Conservation (phyloP, 1,140 invertebrate species). For the Augochlora pura region DNA sequence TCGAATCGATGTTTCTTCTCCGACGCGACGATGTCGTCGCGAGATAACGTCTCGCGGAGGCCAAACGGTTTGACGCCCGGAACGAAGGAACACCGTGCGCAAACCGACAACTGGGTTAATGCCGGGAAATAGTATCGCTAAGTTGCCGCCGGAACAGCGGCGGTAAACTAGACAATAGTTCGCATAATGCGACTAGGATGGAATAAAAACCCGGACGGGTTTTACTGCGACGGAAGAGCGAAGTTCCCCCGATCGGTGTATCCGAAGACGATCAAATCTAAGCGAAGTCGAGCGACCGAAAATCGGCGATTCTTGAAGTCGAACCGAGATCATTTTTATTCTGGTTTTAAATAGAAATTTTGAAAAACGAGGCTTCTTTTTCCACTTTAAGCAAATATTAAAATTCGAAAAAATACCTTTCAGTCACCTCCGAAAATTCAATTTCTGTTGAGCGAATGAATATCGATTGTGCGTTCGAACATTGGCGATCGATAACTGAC, state of each 20-base stretch:
- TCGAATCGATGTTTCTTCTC: background rate
- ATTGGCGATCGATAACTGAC: no score
- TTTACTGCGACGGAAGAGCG: background rate
- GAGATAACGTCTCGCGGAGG: conserved; percentile 1
- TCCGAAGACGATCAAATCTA: background rate
- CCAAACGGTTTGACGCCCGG: background rate
- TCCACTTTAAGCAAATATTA: no score
- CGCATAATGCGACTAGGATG: background rate
- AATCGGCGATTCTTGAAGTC: background rate
- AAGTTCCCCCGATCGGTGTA: background rate
- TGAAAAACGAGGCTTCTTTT: no score
- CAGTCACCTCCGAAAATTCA: no score
- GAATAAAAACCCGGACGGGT: conserved; percentile 6
- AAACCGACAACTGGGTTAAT: conserved; percentile 24
- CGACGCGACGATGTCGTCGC: background rate
- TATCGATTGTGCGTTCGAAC: no score
- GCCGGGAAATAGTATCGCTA: conserved; percentile 16
- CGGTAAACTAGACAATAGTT: conserved; percentile 13
- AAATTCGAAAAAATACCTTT: no score
- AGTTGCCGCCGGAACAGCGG: conserved; percentile 25
- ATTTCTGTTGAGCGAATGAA: no score
- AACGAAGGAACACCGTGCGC: background rate
- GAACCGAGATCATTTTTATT: background rate
- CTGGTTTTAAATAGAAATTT: no score
- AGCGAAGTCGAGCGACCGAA: background rate